Conservation (phyloP, 2,113 vertebrate species). For the Coryphaenoides rupestris region DNA sequence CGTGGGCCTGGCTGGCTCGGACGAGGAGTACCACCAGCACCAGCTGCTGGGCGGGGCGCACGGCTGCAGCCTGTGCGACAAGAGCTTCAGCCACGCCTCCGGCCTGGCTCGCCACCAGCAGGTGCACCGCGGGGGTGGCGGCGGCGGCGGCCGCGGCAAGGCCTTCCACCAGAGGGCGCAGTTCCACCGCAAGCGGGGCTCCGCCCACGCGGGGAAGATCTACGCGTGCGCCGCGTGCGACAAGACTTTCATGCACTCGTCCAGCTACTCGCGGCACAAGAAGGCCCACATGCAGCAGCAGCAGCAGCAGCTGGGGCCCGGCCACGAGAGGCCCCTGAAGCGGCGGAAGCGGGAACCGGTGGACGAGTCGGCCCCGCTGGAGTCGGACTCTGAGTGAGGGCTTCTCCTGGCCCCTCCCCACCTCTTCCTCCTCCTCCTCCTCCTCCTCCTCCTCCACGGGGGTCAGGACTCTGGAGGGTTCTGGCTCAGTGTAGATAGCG, state of each 20-base stretch:
- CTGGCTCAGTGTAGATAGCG: slow-evolving; percentile 47
- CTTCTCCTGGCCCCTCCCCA: neutral
- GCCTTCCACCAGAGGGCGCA: slow-evolving; percentile 40
- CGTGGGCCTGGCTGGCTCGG: neutral
- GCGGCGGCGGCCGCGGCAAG: slow-evolving; percentile 7
- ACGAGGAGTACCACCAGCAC: slow-evolving; percentile 36
- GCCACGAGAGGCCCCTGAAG: slow-evolving; percentile 18
- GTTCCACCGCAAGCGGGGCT: slow-evolving; percentile 50
- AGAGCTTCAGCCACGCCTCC: slow-evolving; percentile 66
- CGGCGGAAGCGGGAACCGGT: slow-evolving; percentile 40
- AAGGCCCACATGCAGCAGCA: slow-evolving; percentile 66
- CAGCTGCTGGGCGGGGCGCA: slow-evolving; percentile 40
- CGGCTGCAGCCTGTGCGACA: slow-evolving; percentile 62
- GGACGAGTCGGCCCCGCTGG: slow-evolving; percentile 69
- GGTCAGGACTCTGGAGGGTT: neutral
- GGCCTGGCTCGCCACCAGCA: slow-evolving; percentile 70
- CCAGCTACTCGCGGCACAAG: slow-evolving; percentile 75
- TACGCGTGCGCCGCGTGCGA: slow-evolving; percentile 68
- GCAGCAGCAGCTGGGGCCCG: slow-evolving; percentile 18
- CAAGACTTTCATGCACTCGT: slow-evolving; percentile 76
- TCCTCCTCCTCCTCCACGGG: neutral
- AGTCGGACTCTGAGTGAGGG: slow-evolving; percentile 70
- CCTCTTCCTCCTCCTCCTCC: neutral
- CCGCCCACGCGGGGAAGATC: slow-evolving; percentile 45
- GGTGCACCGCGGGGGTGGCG: slow-evolving; percentile 39